Conservation (phyloP, 2,113 vertebrate genomes). For the Phoxinus phoxinus region DNA sequence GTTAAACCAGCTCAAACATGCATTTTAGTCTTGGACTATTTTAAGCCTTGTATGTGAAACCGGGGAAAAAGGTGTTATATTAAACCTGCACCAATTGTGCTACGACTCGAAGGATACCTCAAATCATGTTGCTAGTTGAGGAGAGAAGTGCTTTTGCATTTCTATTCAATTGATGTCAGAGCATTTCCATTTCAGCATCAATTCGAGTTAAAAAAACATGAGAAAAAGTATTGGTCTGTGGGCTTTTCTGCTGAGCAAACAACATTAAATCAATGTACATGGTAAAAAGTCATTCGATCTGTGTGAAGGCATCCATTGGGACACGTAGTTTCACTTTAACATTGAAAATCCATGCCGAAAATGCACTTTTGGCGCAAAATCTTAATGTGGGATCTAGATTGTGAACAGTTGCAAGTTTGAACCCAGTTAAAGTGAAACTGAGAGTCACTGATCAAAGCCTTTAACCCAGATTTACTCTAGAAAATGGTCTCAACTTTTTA, state of each 20-base stretch:
- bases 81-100: background rate
- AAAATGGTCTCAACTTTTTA: too few relatives aligned
- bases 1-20: too few relatives aligned
- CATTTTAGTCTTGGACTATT: too few relatives aligned
- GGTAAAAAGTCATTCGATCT: background rate
- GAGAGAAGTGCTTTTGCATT: background rate
- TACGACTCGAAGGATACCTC: background rate
- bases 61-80: background rate
- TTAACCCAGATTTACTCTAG: background rate
- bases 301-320: background rate
- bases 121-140: background rate
- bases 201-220: background rate
- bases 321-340: background rate
- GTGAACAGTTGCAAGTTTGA: background rate
- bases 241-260: background rate
- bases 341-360: conserved; percentile 13
- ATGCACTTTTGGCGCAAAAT: background rate
- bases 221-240: background rate
- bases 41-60: too few relatives aligned
- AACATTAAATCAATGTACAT: conserved; percentile 1
- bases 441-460: background rate
- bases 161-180: background rate
- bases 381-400: background rate
- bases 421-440: background rate
- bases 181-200: background rate